Evolutionary conservation across 1,140 invertebrate genomes (phyloP).

Genomic region (Drosophila aff.): DNA sequence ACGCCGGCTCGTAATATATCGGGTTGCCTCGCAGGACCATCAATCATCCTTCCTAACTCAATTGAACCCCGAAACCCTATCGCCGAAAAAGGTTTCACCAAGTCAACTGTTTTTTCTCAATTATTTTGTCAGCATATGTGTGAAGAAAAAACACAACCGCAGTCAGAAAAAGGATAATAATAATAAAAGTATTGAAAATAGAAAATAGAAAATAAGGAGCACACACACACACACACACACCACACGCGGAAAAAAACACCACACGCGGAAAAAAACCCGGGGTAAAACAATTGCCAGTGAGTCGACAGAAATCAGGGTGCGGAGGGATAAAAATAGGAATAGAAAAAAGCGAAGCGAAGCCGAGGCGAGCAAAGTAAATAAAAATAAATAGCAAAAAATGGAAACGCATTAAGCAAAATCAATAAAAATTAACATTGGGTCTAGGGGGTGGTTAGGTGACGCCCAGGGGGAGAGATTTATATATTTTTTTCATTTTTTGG

Average conservation of each 20-base stretch:
- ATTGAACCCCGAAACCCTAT: conserved; percentile 26
- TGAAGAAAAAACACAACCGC: conserved; percentile 71
- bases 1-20: conserved; percentile 6
- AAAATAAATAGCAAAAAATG: conserved; percentile 75
- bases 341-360: conserved; percentile 33
- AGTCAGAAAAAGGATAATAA: conserved; percentile 73
- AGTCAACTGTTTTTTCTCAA: conserved; percentile 65
- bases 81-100: conserved; percentile 31
- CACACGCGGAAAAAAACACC: too few species aligned
- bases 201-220: conserved; percentile 26
- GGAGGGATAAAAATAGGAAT: conserved; percentile 38
- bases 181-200: conserved; percentile 64
- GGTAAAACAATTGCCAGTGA: conserved; percentile 76
- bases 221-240: conserved; percentile 2
- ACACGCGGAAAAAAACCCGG: conserved; percentile 17
- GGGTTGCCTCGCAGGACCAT: conserved; percentile 17
- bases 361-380: conserved; percentile 65
- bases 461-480: neutral
- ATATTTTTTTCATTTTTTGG: conserved; percentile 5
- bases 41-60: conserved; percentile 39
- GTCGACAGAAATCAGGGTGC: conserved; percentile 63
- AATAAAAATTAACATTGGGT: conserved; percentile 78
- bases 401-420: conserved; percentile 79
- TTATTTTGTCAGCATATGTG: conserved; percentile 81
- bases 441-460: conserved; percentile 17